phyloP scores from a whole-genome alignment of 2,797 vertebrate species.

The Eulemur mongoz region DNA sequence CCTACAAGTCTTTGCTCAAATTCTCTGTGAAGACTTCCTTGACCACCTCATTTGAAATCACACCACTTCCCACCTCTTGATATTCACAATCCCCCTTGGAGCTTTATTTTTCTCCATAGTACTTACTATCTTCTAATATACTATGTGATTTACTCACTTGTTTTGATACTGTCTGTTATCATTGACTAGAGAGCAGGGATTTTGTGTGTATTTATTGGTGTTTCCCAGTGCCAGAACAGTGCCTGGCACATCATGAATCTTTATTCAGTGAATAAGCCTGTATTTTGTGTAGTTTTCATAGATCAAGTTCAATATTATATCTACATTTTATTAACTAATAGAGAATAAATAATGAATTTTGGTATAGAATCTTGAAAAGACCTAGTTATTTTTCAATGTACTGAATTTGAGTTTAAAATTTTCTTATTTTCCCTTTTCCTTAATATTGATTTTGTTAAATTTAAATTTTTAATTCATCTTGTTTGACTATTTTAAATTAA shows the following conservation, averaged over 20 bases:
- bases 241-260: not conserved
- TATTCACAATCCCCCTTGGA: not conserved
- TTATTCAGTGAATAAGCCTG: not conserved
- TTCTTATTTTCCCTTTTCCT: not conserved
- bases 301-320: not conserved
- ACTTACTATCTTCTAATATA: not conserved
- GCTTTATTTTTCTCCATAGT: not conserved
- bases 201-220: not conserved
- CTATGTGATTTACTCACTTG: not conserved
- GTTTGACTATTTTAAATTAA: constrained; percentile 10
- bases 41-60: not conserved
- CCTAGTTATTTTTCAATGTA: not conserved
- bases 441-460: not conserved
- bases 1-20: not conserved
- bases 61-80: not conserved
- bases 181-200: not conserved
- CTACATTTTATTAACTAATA: not conserved
- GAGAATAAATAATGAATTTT: not conserved
- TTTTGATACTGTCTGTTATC: not conserved
- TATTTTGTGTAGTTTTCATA: not conserved
- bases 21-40: not conserved
- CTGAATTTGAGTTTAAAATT: constrained; percentile 1
- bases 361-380: not conserved
- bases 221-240: not conserved
- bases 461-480: not conserved